Evolutionary conservation across 2,113 vertebrate genomes (phyloP), one percentile per base, ranked within the genome.

Genomic region (Chunga burmeisteri): DNA sequence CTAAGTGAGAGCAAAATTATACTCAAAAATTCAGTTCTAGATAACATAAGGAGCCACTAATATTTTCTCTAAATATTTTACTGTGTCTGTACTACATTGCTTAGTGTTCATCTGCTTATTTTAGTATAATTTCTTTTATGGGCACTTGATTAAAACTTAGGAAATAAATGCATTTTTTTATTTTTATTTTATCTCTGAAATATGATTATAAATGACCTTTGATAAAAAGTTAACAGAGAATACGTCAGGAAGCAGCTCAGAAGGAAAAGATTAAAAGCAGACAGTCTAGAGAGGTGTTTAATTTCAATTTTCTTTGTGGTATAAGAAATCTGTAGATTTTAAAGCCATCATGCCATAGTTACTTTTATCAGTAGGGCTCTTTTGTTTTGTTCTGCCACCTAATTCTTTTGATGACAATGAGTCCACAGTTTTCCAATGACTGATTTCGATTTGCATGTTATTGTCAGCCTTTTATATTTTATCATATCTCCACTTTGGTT

Each of bases 311-410:
- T 96, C 88, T 93, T 93, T 94, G 59, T 88, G 94, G 67, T 49
- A 16, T 58, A 82, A 96, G 61, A 80, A 97, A 96, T 98, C 83
- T 89, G 87, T 86, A 83, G 94, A 96, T 97, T 97, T 96, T 94
- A 83, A 97, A 96, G 86, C 96, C 95, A 79, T 96, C 94, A 27
- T 61, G 84, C 92, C 97, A 47, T 78, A 86, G 93, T 94, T 96
- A 97, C 97, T 98, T 98, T 98, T 97, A 97, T 98, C 97, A 97
- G 93, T 65, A 73, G 10, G 86, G 96, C 86, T 92, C 94, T 96
- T 98, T 98, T 98, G 97, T 98, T 98, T 98, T 97, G 96, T 96
- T 98, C 96, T 97, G 97, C 98, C 98, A 98, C 97, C 98, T 98
- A 97, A 98, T 98, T 98, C 98, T 98, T 98, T 92, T 97, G 96